Percentiles rank a stretch among this genome's conserved stretches.
Evolutionary conservation across 2,113 vertebrate species (phyloP).

Genomic region (Catharus fuscescens): DNA sequence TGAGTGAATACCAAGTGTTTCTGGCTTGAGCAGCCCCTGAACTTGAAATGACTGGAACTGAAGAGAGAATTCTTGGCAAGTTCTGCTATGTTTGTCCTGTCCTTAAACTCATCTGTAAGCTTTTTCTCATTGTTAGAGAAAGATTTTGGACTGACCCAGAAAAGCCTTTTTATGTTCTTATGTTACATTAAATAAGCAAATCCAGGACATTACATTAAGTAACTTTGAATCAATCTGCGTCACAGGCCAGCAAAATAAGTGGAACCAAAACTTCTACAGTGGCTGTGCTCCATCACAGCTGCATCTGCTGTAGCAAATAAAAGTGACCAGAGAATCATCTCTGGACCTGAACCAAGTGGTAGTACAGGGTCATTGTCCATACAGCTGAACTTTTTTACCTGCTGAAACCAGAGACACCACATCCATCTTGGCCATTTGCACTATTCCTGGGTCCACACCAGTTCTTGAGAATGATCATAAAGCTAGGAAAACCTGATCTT

Average conservation of each 20-base stretch:
- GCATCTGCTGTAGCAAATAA: not conserved
- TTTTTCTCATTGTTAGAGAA: not conserved
- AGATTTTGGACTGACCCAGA: not conserved
- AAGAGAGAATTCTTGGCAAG: not conserved
- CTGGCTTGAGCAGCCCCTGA: not conserved
- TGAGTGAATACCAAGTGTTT: accelerated
- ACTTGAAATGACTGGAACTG: not conserved
- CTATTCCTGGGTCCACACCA: not conserved
- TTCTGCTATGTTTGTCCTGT: not conserved
- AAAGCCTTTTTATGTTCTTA: not conserved
- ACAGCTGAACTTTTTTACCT: not conserved
- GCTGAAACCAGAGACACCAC: not conserved
- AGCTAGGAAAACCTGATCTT: not conserved
- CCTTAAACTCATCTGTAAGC: not conserved
- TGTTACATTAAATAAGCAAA: not conserved
- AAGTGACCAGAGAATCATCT: not conserved
- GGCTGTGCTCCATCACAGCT: not conserved
- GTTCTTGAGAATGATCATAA: not conserved
- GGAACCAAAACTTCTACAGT: not conserved
- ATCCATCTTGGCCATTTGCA: not conserved
- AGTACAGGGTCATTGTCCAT: not conserved
- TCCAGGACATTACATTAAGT: not conserved
- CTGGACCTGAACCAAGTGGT: not conserved
- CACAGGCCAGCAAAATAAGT: not conserved
- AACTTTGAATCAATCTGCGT: not conserved